A percentile compares a stretch with the other conserved stretches of the same genome.
Evolutionary conservation across 2,797 vertebrate genomes (phyloP).

Genomic region (Menidia menidia): DNA sequence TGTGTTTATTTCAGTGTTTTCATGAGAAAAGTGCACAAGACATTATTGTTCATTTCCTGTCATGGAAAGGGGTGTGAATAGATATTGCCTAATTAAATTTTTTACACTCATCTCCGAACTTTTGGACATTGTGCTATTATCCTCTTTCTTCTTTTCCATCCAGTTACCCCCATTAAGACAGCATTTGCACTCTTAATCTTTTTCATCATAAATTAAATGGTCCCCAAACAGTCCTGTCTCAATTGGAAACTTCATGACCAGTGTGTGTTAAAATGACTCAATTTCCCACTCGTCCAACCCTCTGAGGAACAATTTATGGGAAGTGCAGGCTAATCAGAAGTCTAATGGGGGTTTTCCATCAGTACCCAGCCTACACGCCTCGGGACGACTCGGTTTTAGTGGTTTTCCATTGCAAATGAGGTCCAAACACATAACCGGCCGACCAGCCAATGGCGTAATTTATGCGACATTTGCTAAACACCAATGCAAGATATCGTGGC

Average conservation of each 20-base stretch:
- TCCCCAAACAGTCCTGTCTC: slow-evolving; percentile 23
- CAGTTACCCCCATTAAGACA: neutral
- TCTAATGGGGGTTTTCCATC: slow-evolving; percentile 14
- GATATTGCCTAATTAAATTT: neutral
- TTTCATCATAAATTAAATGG: slow-evolving; percentile 27
- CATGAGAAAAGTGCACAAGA: neutral
- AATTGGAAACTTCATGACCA: slow-evolving; percentile 26
- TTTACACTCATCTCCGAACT: neutral
- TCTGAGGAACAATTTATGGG: slow-evolving; percentile 48
- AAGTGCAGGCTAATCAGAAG: slow-evolving; percentile 61
- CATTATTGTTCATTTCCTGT: neutral
- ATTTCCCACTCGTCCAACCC: slow-evolving; percentile 46
- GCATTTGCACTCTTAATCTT: neutral
- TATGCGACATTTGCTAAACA: no score
- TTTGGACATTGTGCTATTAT: neutral
- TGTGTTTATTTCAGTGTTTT: neutral
- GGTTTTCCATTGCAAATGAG: no score
- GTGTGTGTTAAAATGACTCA: slow-evolving; percentile 51
- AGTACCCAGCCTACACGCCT: no score
- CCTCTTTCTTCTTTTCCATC: neutral
- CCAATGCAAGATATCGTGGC: no score
- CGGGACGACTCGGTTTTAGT: no score
- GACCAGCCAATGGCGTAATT: no score
- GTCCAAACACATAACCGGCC: no score
- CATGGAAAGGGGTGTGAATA: neutral